Percentiles rank a stretch among this genome's conserved stretches.
Conservation (phyloP, 2,888 invertebrate species). For the Acleris laterana region DNA sequence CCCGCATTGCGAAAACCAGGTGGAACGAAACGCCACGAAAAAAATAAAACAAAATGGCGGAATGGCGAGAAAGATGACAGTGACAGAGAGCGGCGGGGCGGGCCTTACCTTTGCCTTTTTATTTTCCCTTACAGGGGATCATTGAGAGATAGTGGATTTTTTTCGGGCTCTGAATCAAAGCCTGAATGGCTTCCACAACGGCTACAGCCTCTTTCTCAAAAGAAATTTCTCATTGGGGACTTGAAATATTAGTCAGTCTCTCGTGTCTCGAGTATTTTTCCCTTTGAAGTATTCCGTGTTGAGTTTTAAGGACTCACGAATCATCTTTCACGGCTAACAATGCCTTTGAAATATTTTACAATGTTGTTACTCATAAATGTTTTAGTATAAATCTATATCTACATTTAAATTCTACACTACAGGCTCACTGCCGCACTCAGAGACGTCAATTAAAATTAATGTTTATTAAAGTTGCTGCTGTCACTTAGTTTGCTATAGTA, state of each 20-base stretch:
- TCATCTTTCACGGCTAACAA: conserved; percentile 21
- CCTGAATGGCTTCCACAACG: conserved; percentile 20
- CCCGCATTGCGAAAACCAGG: conserved; percentile 40
- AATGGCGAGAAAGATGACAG: conserved; percentile 35
- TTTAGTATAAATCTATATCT: too few species aligned
- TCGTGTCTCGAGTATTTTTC: conserved; percentile 20
- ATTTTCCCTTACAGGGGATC: conserved; percentile 21
- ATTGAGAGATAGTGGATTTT: conserved; percentile 22
- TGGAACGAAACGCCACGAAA: conserved; percentile 32
- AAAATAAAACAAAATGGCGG: conserved; percentile 31
- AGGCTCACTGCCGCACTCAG: too few species aligned
- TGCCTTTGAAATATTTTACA: conserved; percentile 15
- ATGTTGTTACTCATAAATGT: not conserved
- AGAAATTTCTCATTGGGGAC: conserved; percentile 32
- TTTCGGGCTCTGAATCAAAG: conserved; percentile 30
- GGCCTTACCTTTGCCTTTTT: conserved; percentile 24
- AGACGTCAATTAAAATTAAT: too few species aligned
- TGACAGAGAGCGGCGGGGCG: conserved; percentile 36
- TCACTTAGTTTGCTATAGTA: too few species aligned
- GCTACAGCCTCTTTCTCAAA: conserved; percentile 22
- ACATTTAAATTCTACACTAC: too few species aligned
- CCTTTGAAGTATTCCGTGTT: conserved; percentile 22
- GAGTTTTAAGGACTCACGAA: conserved; percentile 18
- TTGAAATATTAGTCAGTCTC: conserved; percentile 33
- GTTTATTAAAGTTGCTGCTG: too few species aligned